Base-by-base conservation (phyloP, 2,888 invertebrate species). In the Harpagoxenus sublaevis region DNA sequence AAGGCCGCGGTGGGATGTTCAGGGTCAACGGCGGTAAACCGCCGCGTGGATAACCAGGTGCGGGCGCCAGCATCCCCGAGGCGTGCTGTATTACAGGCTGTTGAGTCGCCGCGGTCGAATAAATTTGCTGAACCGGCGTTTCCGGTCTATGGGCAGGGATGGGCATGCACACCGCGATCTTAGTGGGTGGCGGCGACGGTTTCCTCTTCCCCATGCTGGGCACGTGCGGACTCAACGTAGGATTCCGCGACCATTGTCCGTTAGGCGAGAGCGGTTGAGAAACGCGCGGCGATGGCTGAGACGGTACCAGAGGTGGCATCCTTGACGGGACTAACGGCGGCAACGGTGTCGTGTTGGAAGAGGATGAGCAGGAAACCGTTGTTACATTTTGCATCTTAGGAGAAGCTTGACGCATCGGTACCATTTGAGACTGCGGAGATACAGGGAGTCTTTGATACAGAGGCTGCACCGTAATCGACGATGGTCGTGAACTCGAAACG, bases 51-150 rank as follows among this genome's bases (percentile, higher is more conserved):
- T 94, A 94, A 71, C 92, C 94, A 0, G 95, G 94, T 0, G 92
- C 93, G 0, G 94, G 84, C 0, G 95, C 95, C 63, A 94, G 89
- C 94, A 95, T 94, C 3, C 95, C 94, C 0, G 95, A 93, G 8
- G 95, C 95, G 35, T 95, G 95, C 62, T 95, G 95, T 42, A 95
- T 95, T 0, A 95, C 95, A 3, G 95, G 95, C 35, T 95, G 95
- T 73, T 94, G 95, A 71, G 92, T 94, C 3, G 93, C 92, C 3
- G 95, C 94, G 0, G 94, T 94, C 2, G 95, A 94, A 45, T 95
- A 95, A 9, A 95, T 93, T 48, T 95, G 94, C 57, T 94, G 94
- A 0, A 88, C 71, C 0, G 92, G 88, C 1, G 91, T 77, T 9
- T 94, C 95, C 0, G 94, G 92, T 68, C 94, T 89, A n/a, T 94